These are phyloP conservation scores for Steinernema carpocapsae DNA, from an alignment of 2,888 invertebrate species.

Conservation along the genomic window DNA sequence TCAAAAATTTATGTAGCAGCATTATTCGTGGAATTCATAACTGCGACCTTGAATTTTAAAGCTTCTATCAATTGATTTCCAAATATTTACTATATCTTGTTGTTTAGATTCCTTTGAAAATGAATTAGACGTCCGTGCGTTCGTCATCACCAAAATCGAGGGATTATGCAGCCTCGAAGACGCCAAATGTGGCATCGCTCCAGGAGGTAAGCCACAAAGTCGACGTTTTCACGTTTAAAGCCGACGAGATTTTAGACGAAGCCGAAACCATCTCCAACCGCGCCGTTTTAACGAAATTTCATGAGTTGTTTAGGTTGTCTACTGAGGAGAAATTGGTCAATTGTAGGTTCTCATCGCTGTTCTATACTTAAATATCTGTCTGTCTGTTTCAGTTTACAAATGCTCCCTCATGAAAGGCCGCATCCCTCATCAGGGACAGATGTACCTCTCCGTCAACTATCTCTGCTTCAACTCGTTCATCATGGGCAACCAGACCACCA, in stretches of 20 bases:
- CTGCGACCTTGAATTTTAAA: too few relatives aligned
- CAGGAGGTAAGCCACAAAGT: not conserved
- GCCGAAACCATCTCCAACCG: conserved; percentile 56
- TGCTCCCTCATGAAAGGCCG: conserved; percentile 88
- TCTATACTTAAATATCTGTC: not conserved
- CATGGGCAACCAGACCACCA: conserved; percentile 85
- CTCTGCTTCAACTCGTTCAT: conserved; percentile 94
- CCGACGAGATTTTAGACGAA: conserved; percentile 76
- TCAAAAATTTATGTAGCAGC: too few relatives aligned
- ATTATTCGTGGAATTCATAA: too few relatives aligned
- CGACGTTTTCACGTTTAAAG: not conserved
- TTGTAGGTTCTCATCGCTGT: conserved; percentile 75
- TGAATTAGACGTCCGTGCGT: conserved; percentile 91
- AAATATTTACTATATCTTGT: not conserved
- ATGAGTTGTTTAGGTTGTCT: conserved; percentile 86
- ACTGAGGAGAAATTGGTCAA: conserved; percentile 93
- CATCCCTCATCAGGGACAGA: conserved; percentile 92
- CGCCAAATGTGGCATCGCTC: not conserved
- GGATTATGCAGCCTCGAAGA: conserved; percentile 74
- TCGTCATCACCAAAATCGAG: conserved; percentile 93
- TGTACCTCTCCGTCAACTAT: conserved; percentile 94
- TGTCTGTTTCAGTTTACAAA: conserved; percentile 71
- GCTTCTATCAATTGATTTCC: too few relatives aligned
- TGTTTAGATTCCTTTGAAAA: conserved; percentile 79
- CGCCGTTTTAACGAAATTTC: conserved; percentile 81